Conservation (phyloP, 1,140 invertebrate species). For the Planococcus citri region DNA sequence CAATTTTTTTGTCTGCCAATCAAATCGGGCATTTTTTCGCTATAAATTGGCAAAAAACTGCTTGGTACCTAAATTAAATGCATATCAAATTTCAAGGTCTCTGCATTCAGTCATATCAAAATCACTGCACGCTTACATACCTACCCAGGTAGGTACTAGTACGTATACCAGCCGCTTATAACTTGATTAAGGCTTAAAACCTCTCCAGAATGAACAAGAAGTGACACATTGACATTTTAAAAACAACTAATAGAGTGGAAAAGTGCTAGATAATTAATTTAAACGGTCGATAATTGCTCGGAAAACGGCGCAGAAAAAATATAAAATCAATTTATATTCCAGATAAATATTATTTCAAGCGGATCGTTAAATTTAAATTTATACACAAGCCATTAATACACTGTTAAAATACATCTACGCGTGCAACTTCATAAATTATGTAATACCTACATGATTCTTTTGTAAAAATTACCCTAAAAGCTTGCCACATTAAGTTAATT, state of each 20-base stretch:
- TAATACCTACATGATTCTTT: constrained; percentile 7
- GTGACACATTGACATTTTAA: not conserved
- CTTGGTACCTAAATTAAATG: too few species aligned
- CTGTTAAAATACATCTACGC: constrained; percentile 3
- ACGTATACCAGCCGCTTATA: too few species aligned
- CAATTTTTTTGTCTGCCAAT: too few species aligned
- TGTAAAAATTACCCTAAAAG: constrained; percentile 4
- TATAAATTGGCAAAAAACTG: too few species aligned
- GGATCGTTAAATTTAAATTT: constrained; percentile 4
- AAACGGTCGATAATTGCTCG: not conserved
- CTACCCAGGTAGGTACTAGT: too few species aligned
- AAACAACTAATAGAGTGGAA: not conserved
- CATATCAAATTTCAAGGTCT: too few species aligned
- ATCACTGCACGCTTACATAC: too few species aligned
- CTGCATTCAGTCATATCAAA: too few species aligned
- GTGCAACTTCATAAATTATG: constrained; percentile 2
- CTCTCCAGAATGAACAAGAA: too few species aligned
- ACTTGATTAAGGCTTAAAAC: too few species aligned
- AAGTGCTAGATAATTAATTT: not conserved
- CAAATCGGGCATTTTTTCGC: too few species aligned
- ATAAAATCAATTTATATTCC: constrained; percentile 4
- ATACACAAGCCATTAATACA: not conserved
- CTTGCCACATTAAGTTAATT: constrained; percentile 7
- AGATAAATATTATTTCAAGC: not conserved
- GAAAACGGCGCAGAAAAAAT: not conserved